Percentiles rank a stretch among this genome's conserved stretches.
These are phyloP conservation scores for Desmodus rotundus DNA, from an alignment of 2,113 vertebrate genomes.

Conservation along the genomic window DNA sequence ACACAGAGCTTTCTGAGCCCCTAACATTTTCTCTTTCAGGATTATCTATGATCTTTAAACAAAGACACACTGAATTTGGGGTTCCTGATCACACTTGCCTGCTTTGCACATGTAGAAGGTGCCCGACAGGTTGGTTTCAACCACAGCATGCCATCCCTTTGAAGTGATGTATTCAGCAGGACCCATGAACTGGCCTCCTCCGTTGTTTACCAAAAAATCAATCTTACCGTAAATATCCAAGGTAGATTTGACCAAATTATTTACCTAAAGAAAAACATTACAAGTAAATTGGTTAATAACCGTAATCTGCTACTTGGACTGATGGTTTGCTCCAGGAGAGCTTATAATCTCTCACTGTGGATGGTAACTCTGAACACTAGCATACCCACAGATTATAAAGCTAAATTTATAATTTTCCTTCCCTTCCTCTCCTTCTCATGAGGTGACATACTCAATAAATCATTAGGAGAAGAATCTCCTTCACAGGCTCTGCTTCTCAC, in stretches of 20 bases:
- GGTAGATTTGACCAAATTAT: conserved; percentile 86
- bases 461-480: neutral
- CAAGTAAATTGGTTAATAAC: conserved; percentile 10
- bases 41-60: neutral
- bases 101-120: conserved; percentile 96
- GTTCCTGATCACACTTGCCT: conserved; percentile 76
- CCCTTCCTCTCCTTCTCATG: neutral
- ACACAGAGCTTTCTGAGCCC: neutral
- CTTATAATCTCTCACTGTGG: neutral
- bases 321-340: neutral
- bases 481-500: neutral
- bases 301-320: neutral
- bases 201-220: conserved; percentile 95
- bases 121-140: conserved; percentile 95
- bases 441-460: neutral
- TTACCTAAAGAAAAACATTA: conserved; percentile 83
- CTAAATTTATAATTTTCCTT: neutral
- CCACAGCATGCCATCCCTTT: conserved; percentile 95
- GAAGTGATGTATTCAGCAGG: conserved; percentile 82
- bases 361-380: neutral
- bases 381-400: neutral
- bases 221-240: conserved; percentile 85
- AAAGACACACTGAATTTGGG: neutral
- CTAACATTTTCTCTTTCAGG: neutral
- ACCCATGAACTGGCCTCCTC: conserved; percentile 91